Base-by-base conservation (phyloP, 2,888 invertebrate genomes). In the Brachyopa scutellaris region DNA sequence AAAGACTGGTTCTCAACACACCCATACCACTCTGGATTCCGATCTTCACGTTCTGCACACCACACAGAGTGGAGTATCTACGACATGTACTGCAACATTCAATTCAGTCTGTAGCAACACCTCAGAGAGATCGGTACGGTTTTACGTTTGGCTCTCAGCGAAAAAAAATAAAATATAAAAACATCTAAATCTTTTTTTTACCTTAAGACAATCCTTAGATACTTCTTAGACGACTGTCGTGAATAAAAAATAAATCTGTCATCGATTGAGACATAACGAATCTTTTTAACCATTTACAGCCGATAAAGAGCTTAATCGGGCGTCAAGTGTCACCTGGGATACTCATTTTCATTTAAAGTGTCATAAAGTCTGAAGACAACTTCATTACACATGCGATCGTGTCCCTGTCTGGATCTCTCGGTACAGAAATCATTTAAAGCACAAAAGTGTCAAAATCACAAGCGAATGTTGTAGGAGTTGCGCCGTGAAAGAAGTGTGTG, bases 1-100 rank as follows among this genome's bases (percentile, higher is more conserved):
- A 83, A 83, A 83, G 83, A 83, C 83, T 83, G 83, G 83, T 83
- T 83, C 78, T 78, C 67, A 78, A 62, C 78, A 78, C 77, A 77
- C 77, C 29, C 29, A 78, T 67, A 72, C 67, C 66, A 40, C 53
- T 51, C 67, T 33, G 70, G 64, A 82, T 70, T 77, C 82, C 82
- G 66, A 69, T 76, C 64, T 59, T 62, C 36, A 55, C 66, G 55
- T 29, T 67, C 61, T 61, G 72, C 72, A 83, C 64, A 77, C 70
- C 33, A 66, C 17, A 38, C 36, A 59, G n/a, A n/a, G n/a, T 40
- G 42, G 78, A 78, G 83, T 83, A 78, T 83, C 78, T 82, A 82
- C 66, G 83, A 78, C 67, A 73, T 78, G 78, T 78, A 78, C 21
- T 72, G 67, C 78, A 67, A 61, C 36, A 67, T 78, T 78, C 57